A percentile compares a stretch with the other conserved stretches of the same genome.
Conservation (phyloP, 2,113 vertebrate species). For the Anarhynchus alexandrinus region DNA sequence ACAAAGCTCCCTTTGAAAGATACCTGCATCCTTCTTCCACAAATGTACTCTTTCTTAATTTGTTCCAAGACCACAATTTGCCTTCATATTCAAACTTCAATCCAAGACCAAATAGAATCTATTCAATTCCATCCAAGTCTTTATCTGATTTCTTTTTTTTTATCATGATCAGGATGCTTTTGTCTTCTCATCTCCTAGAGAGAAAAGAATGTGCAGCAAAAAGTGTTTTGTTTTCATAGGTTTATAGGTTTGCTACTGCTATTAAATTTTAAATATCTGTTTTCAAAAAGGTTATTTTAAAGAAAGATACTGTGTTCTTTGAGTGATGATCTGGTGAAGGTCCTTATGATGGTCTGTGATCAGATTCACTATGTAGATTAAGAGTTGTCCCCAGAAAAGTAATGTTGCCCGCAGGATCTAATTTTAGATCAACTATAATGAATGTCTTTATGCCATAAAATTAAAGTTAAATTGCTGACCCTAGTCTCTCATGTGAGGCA, state of each 20-base stretch:
- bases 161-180: background rate
- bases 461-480: background rate
- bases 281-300: background rate
- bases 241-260: background rate
- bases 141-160: background rate
- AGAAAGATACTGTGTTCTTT: background rate
- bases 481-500: background rate
- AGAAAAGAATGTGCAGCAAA: background rate
- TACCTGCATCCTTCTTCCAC: constrained; percentile 13
- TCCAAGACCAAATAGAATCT: background rate
- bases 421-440: background rate
- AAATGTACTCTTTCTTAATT: constrained; percentile 26
- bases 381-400: background rate
- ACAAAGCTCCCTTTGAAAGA: constrained; percentile 41
- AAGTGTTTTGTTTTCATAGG: background rate
- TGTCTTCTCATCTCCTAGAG: background rate
- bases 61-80: background rate
- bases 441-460: background rate
- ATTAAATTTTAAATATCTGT: background rate
- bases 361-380: background rate
- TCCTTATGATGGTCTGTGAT: background rate
- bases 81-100: background rate
- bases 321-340: background rate
- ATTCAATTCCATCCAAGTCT: background rate
- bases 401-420: background rate